Conservation (phyloP, 2,113 vertebrate species). For the Amblyornis subalaris region DNA sequence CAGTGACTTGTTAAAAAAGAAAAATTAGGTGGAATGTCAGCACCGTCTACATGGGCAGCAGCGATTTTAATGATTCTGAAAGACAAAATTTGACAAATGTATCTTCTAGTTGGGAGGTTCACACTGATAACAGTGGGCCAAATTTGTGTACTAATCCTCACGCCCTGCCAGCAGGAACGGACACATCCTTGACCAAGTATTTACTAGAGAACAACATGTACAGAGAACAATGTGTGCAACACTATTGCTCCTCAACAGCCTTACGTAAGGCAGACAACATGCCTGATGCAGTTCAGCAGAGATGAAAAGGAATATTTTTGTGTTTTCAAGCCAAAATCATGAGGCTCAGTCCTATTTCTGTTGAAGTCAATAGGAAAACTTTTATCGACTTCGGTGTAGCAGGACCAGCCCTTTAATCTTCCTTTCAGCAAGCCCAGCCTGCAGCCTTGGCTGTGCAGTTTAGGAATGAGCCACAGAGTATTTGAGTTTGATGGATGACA, state of each 20-base stretch:
- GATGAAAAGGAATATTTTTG: neutral
- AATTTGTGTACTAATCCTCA: neutral
- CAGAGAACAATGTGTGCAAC: constrained; percentile 32
- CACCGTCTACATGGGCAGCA: neutral
- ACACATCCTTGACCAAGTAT: neutral
- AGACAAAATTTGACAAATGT: neutral
- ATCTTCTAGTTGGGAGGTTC: neutral
- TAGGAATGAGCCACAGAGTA: neutral
- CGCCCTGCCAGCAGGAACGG: neutral
- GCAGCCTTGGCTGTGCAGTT: neutral
- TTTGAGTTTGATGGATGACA: neutral
- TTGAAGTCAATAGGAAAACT: neutral
- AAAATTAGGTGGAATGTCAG: neutral
- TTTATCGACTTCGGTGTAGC: neutral
- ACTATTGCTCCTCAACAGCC: neutral
- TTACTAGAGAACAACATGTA: constrained; percentile 7
- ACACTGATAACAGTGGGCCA: neutral
- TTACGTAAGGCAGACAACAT: neutral
- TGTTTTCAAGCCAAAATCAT: neutral
- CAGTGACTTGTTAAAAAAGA: neutral
- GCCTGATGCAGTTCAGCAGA: neutral
- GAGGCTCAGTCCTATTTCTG: neutral
- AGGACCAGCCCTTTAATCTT: neutral
- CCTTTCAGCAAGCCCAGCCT: neutral
- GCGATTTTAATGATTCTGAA: neutral